Percentiles rank a stretch among this genome's conserved stretches.
Conservation (phyloP, 2,888 invertebrate genomes). For the Sinhomidia bicolor region DNA sequence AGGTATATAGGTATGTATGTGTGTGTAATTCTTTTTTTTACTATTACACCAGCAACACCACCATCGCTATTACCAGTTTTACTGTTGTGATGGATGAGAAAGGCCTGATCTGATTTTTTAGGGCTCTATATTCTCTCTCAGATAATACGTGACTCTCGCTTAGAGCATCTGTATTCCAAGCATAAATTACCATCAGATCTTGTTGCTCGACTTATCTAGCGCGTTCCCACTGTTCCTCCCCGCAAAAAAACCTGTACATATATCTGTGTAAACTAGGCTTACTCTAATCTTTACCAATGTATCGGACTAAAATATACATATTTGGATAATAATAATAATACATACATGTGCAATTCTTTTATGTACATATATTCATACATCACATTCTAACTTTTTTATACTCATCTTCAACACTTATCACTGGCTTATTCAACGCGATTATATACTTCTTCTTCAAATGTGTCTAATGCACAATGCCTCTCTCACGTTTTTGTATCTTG, state of each 20-base stretch:
- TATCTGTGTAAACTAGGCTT: neutral
- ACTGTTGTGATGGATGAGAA: conserved; percentile 69
- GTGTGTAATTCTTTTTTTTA: neutral
- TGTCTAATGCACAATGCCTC: conserved; percentile 48
- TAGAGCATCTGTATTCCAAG: conserved; percentile 67
- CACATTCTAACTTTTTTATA: neutral
- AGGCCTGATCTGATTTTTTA: conserved; percentile 70
- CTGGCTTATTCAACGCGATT: neutral
- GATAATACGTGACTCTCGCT: conserved; percentile 67
- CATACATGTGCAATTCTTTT: no score
- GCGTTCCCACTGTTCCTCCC: conserved; percentile 33
- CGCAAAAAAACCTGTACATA: conserved; percentile 9
- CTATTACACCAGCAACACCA: conserved; percentile 40
- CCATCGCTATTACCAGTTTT: conserved; percentile 60
- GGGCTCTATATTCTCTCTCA: conserved; percentile 63
- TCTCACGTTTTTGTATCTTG: conserved; percentile 44
- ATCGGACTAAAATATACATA: neutral
- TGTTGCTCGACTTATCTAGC: conserved; percentile 66
- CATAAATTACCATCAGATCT: conserved; percentile 71
- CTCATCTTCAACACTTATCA: conserved; percentile 28
- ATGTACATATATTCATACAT: conserved; percentile 45
- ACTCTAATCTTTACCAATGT: neutral
- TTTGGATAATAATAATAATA: neutral
- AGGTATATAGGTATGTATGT: neutral
- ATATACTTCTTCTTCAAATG: conserved; percentile 30